Base-by-base conservation (phyloP, 2,113 vertebrate genomes). In the Symphodus melops region DNA sequence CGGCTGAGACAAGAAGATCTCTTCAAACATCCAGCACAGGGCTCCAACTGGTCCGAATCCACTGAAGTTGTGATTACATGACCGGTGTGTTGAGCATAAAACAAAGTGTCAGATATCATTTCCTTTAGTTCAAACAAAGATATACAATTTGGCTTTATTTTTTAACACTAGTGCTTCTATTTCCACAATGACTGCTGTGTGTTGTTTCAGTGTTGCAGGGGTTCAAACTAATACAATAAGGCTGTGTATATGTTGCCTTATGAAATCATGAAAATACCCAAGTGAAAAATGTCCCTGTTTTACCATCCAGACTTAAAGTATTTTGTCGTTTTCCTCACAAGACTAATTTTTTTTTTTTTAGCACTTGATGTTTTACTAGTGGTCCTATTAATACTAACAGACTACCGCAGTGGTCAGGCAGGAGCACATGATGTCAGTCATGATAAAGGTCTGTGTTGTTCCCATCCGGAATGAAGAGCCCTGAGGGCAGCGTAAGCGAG, bases 371-470 rank as follows among this genome's bases (percentile, higher is more conserved):
- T 9, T 62, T 16, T 64, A 77, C 44, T 62, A 60, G 53, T 56
- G 41, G 11, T 7, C 60, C 44, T 60, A 37, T 59, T 71, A 51
- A 51, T 69, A 84, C 71, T 72, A 77, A 28, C 75, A 65, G 57
- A 79, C 69, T 68, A 79, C n/a, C 61, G 23, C 23, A 75, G 71
- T 44, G 37, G 60, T 86, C 60, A 69, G 69, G 59, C 25, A 81
- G 28, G 9, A 84, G 59, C 88, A 91, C 86, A 86, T 84, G 75
- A 87, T 60, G 70, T 52, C 58, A 60, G 69, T 78, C 60, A 74
- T 56, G 68, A 76, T 79, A 83, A 71, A 89, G 54, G 55, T 72
- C 58, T 65, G 67, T 79, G 72, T 81, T 89, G 83, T 90, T 82
- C 58, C 65, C 51, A 58, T 62, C 36, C 71, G 42, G 83, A 70